These are phyloP conservation scores for Dysidea cf. avara DNA, from an alignment of 37 sponge, comb jelly and placozoan genomes.

Conservation along the genomic window DNA sequence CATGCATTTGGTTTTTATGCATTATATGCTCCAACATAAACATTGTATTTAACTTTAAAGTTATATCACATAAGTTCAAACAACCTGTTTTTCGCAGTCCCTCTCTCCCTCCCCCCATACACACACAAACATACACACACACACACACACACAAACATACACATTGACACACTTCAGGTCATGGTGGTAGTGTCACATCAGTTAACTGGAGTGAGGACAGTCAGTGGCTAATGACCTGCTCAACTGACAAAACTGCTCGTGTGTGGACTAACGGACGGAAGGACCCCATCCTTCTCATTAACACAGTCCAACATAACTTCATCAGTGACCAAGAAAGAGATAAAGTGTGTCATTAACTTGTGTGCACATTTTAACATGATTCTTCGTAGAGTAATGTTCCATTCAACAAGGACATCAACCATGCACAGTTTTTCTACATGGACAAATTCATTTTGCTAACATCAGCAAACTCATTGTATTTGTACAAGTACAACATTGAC, in stretches of 20 bases:
- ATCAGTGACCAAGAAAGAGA: not conserved
- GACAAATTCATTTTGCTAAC: slow-evolving; percentile 94
- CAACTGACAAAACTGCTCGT: slow-evolving; percentile 71
- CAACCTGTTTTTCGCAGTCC: too few relatives aligned
- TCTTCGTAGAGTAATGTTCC: slow-evolving; percentile 23
- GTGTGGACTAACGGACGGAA: slow-evolving; percentile 56
- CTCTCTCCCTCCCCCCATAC: too few relatives aligned
- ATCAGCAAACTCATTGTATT: slow-evolving; percentile 49
- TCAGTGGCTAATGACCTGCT: slow-evolving; percentile 58
- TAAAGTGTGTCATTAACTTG: not conserved
- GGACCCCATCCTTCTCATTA: slow-evolving; percentile 54
- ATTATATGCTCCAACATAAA: too few relatives aligned
- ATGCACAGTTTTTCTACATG: slow-evolving; percentile 90
- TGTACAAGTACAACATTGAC: slow-evolving; percentile 94
- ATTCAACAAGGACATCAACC: slow-evolving; percentile 57
- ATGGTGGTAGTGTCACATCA: slow-evolving; percentile 48
- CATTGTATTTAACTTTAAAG: too few relatives aligned
- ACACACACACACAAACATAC: not conserved
- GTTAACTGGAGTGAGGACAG: slow-evolving; percentile 59
- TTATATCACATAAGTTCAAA: too few relatives aligned
- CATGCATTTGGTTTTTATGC: too few relatives aligned
- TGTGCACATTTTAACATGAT: slow-evolving; percentile 11
- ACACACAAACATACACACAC: not conserved
- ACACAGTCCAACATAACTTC: slow-evolving; percentile 5
- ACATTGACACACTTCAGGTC: slow-evolving; percentile 41